phyloP scores from a whole-genome alignment of 1,140 invertebrate genomes.

The Sycobia sp. region DNA sequence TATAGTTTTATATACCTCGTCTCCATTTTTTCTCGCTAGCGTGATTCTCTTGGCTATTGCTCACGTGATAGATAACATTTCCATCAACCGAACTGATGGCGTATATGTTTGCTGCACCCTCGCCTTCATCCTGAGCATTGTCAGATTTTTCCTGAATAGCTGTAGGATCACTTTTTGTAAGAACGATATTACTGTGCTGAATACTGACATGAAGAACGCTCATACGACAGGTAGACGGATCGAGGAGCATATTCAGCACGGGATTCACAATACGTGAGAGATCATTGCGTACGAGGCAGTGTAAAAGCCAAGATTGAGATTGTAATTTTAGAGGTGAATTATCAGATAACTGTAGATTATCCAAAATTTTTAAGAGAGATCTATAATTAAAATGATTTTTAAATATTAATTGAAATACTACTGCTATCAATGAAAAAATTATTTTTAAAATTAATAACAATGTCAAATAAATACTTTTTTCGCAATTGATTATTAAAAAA shows the following conservation, averaged over 20 bases:
- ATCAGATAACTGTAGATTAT: conserved; percentile 73
- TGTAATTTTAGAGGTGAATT: conserved; percentile 73
- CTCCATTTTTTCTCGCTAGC: conserved; percentile 39
- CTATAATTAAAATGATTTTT: conserved; percentile 53
- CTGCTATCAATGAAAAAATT: too few species aligned
- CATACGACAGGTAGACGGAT: conserved; percentile 82
- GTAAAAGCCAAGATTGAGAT: conserved; percentile 75
- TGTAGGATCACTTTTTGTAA: conserved; percentile 55
- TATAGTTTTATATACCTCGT: too few species aligned
- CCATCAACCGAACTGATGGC: conserved; percentile 87
- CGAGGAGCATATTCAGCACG: conserved; percentile 77
- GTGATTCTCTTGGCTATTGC: conserved; percentile 57
- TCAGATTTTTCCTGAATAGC: conserved; percentile 53
- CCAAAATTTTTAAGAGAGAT: conserved; percentile 77
- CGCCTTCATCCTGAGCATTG: conserved; percentile 54
- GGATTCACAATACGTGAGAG: conserved; percentile 81
- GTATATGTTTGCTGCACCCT: conserved; percentile 73
- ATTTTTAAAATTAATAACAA: too few species aligned
- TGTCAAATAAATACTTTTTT: too few species aligned
- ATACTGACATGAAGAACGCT: conserved; percentile 85
- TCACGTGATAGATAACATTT: conserved; percentile 84
- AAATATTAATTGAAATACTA: conserved; percentile 45
- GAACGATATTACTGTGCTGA: conserved; percentile 67
- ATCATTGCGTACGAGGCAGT: conserved; percentile 77
- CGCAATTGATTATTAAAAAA: too few species aligned